Evolutionary conservation across 2,797 vertebrate species (phyloP).

Genomic region (Catostomus latipinnis): DNA sequence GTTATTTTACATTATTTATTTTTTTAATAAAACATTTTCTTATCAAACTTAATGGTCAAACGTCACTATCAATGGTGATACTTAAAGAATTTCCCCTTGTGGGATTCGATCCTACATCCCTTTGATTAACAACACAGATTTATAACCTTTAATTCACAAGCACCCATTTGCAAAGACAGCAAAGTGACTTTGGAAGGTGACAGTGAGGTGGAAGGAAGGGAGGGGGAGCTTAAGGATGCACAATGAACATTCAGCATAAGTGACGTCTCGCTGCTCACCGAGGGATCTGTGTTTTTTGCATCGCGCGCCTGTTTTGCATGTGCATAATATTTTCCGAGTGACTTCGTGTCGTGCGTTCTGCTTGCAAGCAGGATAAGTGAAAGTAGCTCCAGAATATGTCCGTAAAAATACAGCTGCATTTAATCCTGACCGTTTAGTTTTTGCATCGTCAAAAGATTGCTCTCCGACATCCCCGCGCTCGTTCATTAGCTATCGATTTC

Average conservation of each 20-base stretch:
- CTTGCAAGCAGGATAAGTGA: slow-evolving; percentile 24
- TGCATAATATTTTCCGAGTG: slow-evolving; percentile 38
- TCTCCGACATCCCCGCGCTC: background rate
- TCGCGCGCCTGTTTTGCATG: slow-evolving; percentile 36
- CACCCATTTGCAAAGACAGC: slow-evolving; percentile 28
- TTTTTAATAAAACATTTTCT: background rate
- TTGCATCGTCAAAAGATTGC: no score
- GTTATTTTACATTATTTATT: no score
- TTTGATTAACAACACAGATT: no score
- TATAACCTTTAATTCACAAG: no score
- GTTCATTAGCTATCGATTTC: background rate
- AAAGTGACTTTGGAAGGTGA: slow-evolving; percentile 1
- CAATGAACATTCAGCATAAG: slow-evolving; percentile 48
- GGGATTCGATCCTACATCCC: slow-evolving; percentile 3
- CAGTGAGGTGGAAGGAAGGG: background rate
- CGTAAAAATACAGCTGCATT: background rate
- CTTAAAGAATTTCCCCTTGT: background rate
- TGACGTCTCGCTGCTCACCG: slow-evolving; percentile 54
- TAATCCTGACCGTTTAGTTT: background rate
- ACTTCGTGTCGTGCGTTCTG: slow-evolving; percentile 12
- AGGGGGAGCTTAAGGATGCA: slow-evolving; percentile 40
- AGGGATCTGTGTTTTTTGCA: slow-evolving; percentile 47
- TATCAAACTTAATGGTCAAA: background rate
- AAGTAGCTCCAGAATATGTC: background rate
- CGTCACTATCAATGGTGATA: background rate